Evolutionary conservation across 2,113 vertebrate genomes (phyloP), one percentile per base, ranked within the genome.

Genomic region (Acanthisitta chloris): DNA sequence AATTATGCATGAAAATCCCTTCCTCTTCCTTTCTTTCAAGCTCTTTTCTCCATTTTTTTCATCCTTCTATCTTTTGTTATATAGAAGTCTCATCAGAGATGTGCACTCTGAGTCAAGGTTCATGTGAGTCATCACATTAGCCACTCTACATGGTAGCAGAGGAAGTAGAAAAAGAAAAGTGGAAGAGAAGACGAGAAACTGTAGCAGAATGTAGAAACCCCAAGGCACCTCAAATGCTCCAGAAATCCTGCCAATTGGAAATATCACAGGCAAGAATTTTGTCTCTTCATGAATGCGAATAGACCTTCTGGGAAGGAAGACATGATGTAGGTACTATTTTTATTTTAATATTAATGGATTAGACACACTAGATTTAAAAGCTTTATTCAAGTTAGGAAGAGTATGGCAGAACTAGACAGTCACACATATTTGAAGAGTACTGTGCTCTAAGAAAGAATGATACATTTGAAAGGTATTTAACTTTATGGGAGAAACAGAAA

Each of bases 261-360:
- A 64, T 21, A 92, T 43, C 51, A 64, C 20, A 67, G 59, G 17
- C 49, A 66, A 88, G 55, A 67, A 55, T 78, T 83, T 83, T 74
- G 14, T 71, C 76, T 81, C 16, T 81, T 81, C 29, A 14, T 55
- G 34, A 92, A 65, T 34, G 34, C 70, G 93, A 90, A 86, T 33
- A 64, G 45, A 77, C 33, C 54, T 96, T 69, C 87, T 95, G 83
- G 64, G 91, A 84, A 83, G 38, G 54, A 93, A 92, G 59, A 71
- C 69, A 16, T 28, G 38, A 0, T 0, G 45, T 77, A 96, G 34
- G 46, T 77, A 94, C 29, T 70, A 86, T 93, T 95, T 94, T 90
- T 59, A 65, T 62, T 94, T 90, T 77, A 58, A 46, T 81, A 77
- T 62, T 92, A 80, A 83, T 43, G 42, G 16, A 5, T 86, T 81